Evolutionary conservation across 2,113 vertebrate genomes (phyloP).

Genomic region (Trogon melanurus): DNA sequence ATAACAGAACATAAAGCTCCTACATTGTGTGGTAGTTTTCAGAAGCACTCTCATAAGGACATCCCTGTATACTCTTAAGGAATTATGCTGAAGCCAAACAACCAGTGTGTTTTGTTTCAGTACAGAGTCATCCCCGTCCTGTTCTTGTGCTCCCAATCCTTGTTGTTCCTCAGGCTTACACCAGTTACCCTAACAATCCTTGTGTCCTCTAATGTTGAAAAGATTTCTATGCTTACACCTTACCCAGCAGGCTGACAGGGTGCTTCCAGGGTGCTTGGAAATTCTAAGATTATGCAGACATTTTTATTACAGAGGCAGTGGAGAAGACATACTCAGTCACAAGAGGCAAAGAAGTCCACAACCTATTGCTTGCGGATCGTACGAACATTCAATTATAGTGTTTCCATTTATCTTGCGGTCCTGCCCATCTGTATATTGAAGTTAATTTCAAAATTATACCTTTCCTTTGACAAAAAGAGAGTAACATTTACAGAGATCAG

Average conservation of each 20-base stretch:
- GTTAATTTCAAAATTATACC: background rate
- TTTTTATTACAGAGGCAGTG: constrained; percentile 20
- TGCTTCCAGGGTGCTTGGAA: constrained; percentile 59
- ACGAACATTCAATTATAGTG: background rate
- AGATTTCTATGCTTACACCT: background rate
- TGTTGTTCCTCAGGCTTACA: background rate
- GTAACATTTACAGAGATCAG: background rate
- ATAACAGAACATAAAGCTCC: background rate
- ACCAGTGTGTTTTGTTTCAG: background rate
- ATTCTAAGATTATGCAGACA: background rate
- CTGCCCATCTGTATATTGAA: background rate
- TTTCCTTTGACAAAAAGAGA: background rate
- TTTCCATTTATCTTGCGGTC: background rate
- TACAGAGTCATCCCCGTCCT: background rate
- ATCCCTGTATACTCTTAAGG: background rate
- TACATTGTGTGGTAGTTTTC: background rate
- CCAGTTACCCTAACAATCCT: background rate
- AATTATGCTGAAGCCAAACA: background rate
- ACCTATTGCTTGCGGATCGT: background rate
- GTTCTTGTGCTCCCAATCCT: background rate
- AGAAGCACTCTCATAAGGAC: background rate
- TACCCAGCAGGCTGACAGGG: background rate
- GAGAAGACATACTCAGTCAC: background rate
- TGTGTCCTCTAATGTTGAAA: background rate
- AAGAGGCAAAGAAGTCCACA: background rate